A percentile compares a stretch with the other conserved stretches of the same genome.
Conservation (phyloP, 2,113 vertebrate species). For the Lepidothrix coronata region DNA sequence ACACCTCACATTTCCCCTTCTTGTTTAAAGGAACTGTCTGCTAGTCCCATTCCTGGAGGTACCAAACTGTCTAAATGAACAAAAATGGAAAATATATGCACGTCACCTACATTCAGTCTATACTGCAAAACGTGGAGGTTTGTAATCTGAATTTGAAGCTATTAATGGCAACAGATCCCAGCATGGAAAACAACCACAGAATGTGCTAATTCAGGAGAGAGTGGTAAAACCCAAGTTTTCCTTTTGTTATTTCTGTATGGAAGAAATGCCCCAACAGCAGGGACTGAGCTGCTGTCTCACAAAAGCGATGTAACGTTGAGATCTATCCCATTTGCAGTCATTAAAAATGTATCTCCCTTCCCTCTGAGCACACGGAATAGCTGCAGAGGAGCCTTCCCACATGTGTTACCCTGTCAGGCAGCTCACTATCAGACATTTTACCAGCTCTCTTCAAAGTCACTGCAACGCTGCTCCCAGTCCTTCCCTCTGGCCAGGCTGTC, state of each 20-base stretch:
- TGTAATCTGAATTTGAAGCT: background rate
- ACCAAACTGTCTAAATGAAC: background rate
- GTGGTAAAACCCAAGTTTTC: background rate
- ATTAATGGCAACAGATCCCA: background rate
- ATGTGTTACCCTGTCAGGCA: background rate
- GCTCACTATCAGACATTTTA: background rate
- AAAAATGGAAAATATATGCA: background rate
- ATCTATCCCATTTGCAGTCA: background rate
- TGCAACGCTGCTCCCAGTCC: background rate
- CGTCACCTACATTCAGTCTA: background rate
- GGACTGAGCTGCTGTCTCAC: background rate
- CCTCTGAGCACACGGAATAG: accelerated
- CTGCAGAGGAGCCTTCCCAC: background rate
- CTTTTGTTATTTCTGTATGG: background rate
- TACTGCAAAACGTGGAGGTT: background rate
- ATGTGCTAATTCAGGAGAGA: background rate
- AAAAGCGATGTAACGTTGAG: background rate
- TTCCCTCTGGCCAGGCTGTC: background rate
- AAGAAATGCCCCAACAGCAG: background rate
- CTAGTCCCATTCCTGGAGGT: background rate
- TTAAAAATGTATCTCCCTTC: background rate
- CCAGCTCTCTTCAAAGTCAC: background rate
- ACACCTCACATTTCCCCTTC: slow-evolving; percentile 24
- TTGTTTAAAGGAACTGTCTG: slow-evolving; percentile 11
- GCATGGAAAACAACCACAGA: background rate